Evolutionary conservation across 2,797 vertebrate genomes (phyloP).

Genomic region (Pangasius mekongensis): DNA sequence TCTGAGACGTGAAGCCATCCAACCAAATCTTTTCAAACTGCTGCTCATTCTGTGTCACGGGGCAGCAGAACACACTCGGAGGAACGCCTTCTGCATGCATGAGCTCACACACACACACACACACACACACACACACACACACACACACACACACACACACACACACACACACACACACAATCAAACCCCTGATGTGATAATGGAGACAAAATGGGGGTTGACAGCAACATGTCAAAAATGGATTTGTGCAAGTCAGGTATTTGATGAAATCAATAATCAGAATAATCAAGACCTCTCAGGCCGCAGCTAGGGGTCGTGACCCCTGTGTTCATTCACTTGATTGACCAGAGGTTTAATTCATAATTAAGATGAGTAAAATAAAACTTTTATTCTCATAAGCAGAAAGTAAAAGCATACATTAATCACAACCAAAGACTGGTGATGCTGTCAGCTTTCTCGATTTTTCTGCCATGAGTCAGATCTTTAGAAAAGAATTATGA

Average conservation of each 20-base stretch:
- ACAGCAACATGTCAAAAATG: not conserved
- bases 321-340: not conserved
- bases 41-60: not conserved
- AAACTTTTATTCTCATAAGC: not conserved
- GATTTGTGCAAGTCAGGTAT: not conserved
- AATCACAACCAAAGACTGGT: not conserved
- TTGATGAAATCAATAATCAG: slow-evolving; percentile 25
- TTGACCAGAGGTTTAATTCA: not conserved
- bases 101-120: slow-evolving; percentile 7
- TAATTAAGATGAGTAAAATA: not conserved
- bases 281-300: not conserved
- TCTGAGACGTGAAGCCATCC: not conserved
- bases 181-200: slow-evolving; percentile 22
- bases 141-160: slow-evolving; percentile 17
- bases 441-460: not conserved
- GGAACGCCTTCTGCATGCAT: not conserved
- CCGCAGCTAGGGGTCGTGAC: not conserved
- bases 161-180: slow-evolving; percentile 4
- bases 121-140: not conserved
- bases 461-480: too few relatives aligned
- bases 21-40: not conserved
- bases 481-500: not conserved
- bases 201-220: not conserved
- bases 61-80: not conserved
- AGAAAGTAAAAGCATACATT: not conserved